Base-by-base conservation (phyloP, 2,888 invertebrate species). In the Heliothis peltigera region DNA sequence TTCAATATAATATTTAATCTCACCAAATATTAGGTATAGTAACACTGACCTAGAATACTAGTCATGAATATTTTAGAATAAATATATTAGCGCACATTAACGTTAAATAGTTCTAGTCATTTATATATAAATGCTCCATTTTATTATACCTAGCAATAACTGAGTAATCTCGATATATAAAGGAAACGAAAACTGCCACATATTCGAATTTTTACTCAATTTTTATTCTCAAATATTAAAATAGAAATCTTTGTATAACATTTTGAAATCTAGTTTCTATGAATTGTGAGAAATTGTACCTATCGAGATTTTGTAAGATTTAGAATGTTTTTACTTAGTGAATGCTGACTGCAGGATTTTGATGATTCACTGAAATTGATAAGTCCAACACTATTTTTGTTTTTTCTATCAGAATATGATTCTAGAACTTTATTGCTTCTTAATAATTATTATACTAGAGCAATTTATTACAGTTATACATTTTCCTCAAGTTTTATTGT, bases 201-300 rank as follows among this genome's bases (percentile, higher is more conserved):
- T 87, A 88, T 83, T 92, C 91, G 91, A 93, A 91, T 91, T 92
- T 91, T 87, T 84, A 90, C 78, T 84, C 79, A 82, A 74, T 76
- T 81, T 90, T 89, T 89, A 90, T 87, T 81, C 84, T 83, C 61
- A 72, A 62, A 83, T 78, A 71, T 71, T 72, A 77, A 79, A 75
- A 70, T 82, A 82, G 68, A 75, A 77, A 74, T 73, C 75, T 77
- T 80, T 80, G 46, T 80, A 79, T 72, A 65, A 77, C 51, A 61
- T 71, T 71, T 66, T 69, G 70, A 75, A 83, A 74, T 59, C 61
- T 82, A 75, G 55, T 80, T 72, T 64, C 69, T 70, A 68, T 68
- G 78, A 60, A 75, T 61, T 59, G 61, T 83, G 80, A 83, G 76
- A 83, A 80, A 77, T 77, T 83, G 79, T 83, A 68, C 68, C 49